These are phyloP conservation scores for Pelobates cultripes DNA, from an alignment of 2,797 vertebrate species.

Conservation along the genomic window DNA sequence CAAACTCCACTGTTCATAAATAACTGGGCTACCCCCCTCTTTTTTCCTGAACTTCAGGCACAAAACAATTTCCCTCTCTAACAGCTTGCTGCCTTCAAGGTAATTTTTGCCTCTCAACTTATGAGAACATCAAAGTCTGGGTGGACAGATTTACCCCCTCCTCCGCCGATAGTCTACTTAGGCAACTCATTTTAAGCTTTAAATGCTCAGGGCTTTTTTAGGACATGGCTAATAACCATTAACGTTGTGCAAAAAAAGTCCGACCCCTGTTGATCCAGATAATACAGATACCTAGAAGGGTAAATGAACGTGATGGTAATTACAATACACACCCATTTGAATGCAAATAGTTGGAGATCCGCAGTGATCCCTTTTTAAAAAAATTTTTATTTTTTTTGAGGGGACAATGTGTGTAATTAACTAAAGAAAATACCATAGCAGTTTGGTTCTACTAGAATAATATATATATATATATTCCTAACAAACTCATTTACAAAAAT, in stretches of 20 bases:
- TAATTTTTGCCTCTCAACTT: conserved; percentile 7
- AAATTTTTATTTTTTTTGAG: no score
- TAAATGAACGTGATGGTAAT: no score
- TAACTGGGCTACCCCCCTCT: background rate
- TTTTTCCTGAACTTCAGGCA: conserved; percentile 13
- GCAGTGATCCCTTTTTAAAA: no score
- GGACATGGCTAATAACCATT: background rate
- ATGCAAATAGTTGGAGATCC: no score
- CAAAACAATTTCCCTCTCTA: conserved; percentile 23
- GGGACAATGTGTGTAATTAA: no score
- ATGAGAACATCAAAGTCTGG: conserved; percentile 31
- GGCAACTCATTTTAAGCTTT: background rate
- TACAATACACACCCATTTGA: no score
- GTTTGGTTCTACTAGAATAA: no score
- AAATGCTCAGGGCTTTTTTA: background rate
- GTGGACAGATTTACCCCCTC: conserved; percentile 15
- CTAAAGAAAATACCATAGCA: no score
- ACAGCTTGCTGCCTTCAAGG: conserved; percentile 33
- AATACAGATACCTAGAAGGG: no score
- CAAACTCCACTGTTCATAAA: background rate
- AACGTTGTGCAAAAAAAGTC: background rate
- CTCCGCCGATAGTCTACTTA: conserved; percentile 18
- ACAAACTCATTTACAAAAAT: background rate
- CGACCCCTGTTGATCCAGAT: no score
- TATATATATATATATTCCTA: background rate